Evolutionary conservation across 2,888 invertebrate genomes (phyloP).

Genomic region (Xanthostigma xanthostigma): DNA sequence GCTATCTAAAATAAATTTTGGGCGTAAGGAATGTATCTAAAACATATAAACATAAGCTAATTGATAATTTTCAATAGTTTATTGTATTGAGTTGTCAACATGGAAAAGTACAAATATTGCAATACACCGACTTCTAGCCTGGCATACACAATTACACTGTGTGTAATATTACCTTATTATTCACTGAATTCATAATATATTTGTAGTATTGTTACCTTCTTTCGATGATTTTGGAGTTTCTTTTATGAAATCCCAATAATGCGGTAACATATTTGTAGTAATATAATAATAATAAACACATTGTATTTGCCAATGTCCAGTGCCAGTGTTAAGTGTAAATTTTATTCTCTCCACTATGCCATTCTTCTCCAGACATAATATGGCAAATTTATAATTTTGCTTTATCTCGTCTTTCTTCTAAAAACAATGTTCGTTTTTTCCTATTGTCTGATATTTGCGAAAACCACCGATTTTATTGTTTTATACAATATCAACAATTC

Average conservation of each 20-base stretch:
- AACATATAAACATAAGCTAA: constrained; percentile 10
- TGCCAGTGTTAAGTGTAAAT: constrained; percentile 20
- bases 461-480: no score
- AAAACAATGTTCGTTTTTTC: no score
- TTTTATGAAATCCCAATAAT: background rate
- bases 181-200: no score
- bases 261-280: background rate
- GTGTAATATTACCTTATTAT: constrained; percentile 16
- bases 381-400: no score
- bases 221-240: background rate
- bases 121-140: constrained; percentile 36
- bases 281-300: constrained; percentile 15
- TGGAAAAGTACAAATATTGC: constrained; percentile 48
- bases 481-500: no score
- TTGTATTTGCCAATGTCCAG: constrained; percentile 28
- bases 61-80: constrained; percentile 32
- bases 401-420: no score
- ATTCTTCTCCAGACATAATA: no score
- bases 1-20: no score
- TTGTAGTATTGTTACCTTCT: no score
- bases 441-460: no score
- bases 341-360: no score
- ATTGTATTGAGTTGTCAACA: constrained; percentile 42
- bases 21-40: no score
- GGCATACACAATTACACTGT: constrained; percentile 30